These are phyloP conservation scores for Sparidentex hasta DNA, from an alignment of 2,797 vertebrate species.

Conservation along the genomic window DNA sequence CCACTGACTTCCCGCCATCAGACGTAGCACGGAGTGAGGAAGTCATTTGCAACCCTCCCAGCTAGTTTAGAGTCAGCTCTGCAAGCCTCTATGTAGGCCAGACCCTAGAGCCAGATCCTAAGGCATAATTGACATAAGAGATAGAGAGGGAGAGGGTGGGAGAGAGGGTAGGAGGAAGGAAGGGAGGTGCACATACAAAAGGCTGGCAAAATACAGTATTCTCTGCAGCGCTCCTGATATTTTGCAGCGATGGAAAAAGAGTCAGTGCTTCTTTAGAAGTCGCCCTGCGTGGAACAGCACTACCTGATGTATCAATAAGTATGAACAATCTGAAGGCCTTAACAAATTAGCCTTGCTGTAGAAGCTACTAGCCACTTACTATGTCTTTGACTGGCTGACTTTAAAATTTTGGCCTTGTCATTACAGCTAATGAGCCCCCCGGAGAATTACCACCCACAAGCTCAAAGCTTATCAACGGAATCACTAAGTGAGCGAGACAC, in stretches of 20 bases:
- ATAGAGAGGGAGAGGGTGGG: slow-evolving; percentile 8
- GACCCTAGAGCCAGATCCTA: slow-evolving; percentile 72
- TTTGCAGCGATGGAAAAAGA: slow-evolving; percentile 37
- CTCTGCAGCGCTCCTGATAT: slow-evolving; percentile 34
- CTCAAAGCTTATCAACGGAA: slow-evolving; percentile 77
- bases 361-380: slow-evolving; percentile 46
- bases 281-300: slow-evolving; percentile 31
- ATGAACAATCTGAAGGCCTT: slow-evolving; percentile 56
- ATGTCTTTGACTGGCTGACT: slow-evolving; percentile 62
- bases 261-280: slow-evolving; percentile 36
- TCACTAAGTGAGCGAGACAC: slow-evolving; percentile 60
- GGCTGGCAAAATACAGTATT: slow-evolving; percentile 44
- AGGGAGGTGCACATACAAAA: slow-evolving; percentile 42
- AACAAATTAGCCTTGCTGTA: slow-evolving; percentile 34
- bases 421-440: slow-evolving; percentile 81
- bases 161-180: neutral
- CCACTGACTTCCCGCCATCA: slow-evolving; percentile 65
- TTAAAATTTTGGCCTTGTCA: slow-evolving; percentile 72
- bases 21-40: slow-evolving; percentile 40
- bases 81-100: slow-evolving; percentile 75
- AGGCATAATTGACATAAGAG: slow-evolving; percentile 70
- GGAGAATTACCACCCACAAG: slow-evolving; percentile 73
- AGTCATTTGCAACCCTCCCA: slow-evolving; percentile 71
- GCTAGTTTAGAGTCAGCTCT: slow-evolving; percentile 68
- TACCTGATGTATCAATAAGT: slow-evolving; percentile 60